Conservation (phyloP, 2,797 vertebrate species). For the Fistularia commersonii region DNA sequence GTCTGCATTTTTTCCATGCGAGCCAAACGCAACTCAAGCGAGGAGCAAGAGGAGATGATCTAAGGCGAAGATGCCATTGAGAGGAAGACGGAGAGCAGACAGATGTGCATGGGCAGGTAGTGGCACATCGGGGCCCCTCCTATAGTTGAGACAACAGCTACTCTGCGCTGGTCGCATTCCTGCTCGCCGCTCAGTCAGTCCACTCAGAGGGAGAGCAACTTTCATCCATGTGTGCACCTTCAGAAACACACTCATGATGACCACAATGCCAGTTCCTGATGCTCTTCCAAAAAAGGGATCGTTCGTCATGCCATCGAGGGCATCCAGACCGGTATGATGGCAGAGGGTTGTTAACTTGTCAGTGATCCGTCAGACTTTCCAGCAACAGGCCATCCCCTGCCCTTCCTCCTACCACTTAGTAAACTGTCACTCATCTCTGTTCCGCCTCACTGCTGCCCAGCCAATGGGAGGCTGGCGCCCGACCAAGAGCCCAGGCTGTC, state of each 20-base stretch:
- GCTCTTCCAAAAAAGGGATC: background rate
- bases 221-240: background rate
- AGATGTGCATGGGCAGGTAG: conserved; percentile 83
- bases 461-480: conserved; percentile 72
- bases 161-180: conserved; percentile 59
- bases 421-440: conserved; percentile 78
- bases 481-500: conserved; percentile 68
- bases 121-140: conserved; percentile 69
- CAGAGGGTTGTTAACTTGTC: conserved; percentile 63
- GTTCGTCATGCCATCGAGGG: conserved; percentile 23
- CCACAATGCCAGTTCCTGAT: background rate
- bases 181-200: conserved; percentile 48
- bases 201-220: conserved; percentile 15
- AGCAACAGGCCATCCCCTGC: background rate
- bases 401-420: conserved; percentile 25
- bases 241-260: background rate
- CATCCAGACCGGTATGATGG: conserved; percentile 38
- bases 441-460: conserved; percentile 71
- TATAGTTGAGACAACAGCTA: conserved; percentile 36
- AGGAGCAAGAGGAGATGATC: conserved; percentile 82
- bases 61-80: conserved; percentile 76
- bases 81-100: conserved; percentile 74
- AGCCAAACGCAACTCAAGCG: conserved; percentile 78
- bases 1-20: conserved; percentile 69
- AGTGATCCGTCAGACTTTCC: conserved; percentile 47